Conservation (phyloP, 2,113 vertebrate species). For the Oreotrochilus melanogaster region DNA sequence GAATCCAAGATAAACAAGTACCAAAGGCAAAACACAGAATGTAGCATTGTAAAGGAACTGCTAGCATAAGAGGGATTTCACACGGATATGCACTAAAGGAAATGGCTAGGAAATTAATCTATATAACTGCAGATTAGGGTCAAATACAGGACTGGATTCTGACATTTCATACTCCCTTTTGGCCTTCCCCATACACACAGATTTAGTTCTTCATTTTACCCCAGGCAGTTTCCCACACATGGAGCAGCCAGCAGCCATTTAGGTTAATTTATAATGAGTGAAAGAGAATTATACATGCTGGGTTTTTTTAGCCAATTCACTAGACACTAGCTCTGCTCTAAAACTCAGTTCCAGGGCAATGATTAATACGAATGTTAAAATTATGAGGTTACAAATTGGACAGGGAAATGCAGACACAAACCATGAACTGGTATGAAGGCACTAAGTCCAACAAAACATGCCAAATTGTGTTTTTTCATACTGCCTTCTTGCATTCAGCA, state of each 20-base stretch:
- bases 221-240: background rate
- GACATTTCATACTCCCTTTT: background rate
- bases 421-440: background rate
- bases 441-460: background rate
- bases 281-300: background rate
- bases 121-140: background rate
- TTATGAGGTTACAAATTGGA: background rate
- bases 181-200: background rate
- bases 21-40: constrained; percentile 12
- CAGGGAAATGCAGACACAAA: background rate
- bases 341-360: background rate
- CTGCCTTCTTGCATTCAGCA: background rate
- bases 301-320: constrained; percentile 8
- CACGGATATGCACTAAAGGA: background rate
- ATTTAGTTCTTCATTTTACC: constrained; percentile 22
- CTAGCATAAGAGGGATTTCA: background rate
- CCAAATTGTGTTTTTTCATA: constrained; percentile 1
- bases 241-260: constrained; percentile 9
- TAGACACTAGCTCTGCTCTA: background rate
- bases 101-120: background rate
- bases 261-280: constrained; percentile 46
- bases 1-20: background rate
- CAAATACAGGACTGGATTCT: background rate
- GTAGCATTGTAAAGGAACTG: background rate
- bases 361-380: constrained; percentile 38